These are phyloP conservation scores for Glandiceps talaboti DNA, from an alignment of 53 echinoderm and acorn worm genomes.

Conservation along the genomic window DNA sequence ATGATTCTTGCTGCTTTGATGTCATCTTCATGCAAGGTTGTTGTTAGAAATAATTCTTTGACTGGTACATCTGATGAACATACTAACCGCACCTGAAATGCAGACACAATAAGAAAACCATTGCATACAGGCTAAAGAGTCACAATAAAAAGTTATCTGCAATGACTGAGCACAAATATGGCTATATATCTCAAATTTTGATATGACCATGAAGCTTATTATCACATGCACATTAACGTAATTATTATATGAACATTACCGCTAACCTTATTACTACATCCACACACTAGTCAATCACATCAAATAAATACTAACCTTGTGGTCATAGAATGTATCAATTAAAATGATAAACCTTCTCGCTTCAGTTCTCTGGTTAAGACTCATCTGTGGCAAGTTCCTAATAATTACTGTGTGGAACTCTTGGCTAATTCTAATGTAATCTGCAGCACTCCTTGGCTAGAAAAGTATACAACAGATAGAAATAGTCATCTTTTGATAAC, in stretches of 20 bases:
- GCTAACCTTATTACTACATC: no score
- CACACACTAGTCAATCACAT: no score
- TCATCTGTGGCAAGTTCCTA: conserved; percentile 89
- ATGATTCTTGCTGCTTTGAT: conserved; percentile 59
- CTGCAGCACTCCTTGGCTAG: conserved; percentile 82
- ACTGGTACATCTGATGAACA: conserved; percentile 52
- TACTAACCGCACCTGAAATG: conserved; percentile 56
- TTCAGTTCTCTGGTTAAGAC: conserved; percentile 55
- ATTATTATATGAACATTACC: no score
- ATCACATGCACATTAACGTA: no score
- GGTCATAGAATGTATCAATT: conserved; percentile 94
- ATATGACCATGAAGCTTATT: no score
- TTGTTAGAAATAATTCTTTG: conserved; percentile 53
- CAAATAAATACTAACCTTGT: conserved; percentile 41
- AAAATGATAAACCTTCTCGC: conserved; percentile 84
- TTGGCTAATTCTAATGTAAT: conserved; percentile 65
- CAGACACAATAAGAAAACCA: neutral
- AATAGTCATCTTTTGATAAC: no score
- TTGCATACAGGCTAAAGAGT: neutral
- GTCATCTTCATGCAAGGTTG: conserved; percentile 42
- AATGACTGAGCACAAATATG: no score
- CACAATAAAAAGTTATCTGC: neutral
- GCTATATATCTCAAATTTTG: no score
- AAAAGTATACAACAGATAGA: no score
- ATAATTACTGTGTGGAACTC: conserved; percentile 85